These are phyloP conservation scores for Vanacampus margaritifer DNA, from an alignment of 2,113 vertebrate species.

Conservation along the genomic window DNA sequence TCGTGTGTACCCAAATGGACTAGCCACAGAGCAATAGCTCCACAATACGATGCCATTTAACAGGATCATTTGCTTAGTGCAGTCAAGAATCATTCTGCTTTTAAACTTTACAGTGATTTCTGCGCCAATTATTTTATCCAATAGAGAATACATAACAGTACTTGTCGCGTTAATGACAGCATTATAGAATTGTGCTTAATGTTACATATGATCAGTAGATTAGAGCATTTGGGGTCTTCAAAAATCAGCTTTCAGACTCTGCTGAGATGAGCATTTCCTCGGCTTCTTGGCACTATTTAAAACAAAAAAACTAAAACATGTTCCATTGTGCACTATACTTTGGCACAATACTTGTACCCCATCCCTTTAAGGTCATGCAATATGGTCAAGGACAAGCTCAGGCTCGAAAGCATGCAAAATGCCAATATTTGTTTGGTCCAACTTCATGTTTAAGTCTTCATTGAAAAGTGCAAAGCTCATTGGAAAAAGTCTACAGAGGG, in stretches of 20 bases:
- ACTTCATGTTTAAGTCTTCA: conserved; percentile 11
- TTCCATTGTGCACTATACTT: conserved; percentile 62
- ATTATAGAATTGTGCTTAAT: conserved; percentile 59
- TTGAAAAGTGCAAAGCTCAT: conserved; percentile 9
- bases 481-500: neutral
- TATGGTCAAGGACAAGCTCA: conserved; percentile 23
- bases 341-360: conserved; percentile 66
- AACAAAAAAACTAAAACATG: neutral
- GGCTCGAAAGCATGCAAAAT: conserved; percentile 20
- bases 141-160: conserved; percentile 38
- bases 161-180: conserved; percentile 26
- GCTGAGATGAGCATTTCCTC: neutral
- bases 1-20: conserved; percentile 46
- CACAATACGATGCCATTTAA: conserved; percentile 34
- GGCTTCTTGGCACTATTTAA: conserved; percentile 20
- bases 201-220: conserved; percentile 23
- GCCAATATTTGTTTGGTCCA: conserved; percentile 37
- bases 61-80: conserved; percentile 27
- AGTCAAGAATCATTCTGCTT: conserved; percentile 42
- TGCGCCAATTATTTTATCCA: conserved; percentile 37
- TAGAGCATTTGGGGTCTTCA: neutral
- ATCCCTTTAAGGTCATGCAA: conserved; percentile 54
- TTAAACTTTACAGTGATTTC: conserved; percentile 38
- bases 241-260: conserved; percentile 1
- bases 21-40: conserved; percentile 33